Conservation (phyloP, 2,888 invertebrate species). For the Drosophila infuscata region DNA sequence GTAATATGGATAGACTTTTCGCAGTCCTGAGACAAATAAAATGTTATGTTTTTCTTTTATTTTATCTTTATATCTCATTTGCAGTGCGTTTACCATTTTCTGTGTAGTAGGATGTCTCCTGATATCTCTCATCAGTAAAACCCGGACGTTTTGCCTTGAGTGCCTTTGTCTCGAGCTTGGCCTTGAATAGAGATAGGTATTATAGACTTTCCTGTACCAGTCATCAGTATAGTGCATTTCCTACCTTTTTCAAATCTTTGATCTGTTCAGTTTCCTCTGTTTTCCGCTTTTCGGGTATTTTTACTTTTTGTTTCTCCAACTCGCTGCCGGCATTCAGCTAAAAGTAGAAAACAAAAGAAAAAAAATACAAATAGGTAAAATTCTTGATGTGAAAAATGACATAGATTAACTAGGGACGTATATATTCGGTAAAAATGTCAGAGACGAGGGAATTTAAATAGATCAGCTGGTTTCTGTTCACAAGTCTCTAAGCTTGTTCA, state of each 20-base stretch:
- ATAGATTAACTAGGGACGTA: background rate
- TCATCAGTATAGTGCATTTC: background rate
- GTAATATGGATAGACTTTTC: constrained; percentile 98
- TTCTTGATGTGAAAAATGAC: background rate
- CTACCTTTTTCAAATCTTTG: constrained; percentile 94
- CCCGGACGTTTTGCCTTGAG: constrained; percentile 96
- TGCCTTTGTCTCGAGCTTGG: constrained; percentile 96
- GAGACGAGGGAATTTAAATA: background rate
- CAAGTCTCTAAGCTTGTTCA: background rate
- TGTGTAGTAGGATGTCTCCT: constrained; percentile 97
- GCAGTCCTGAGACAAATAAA: constrained; percentile 87
- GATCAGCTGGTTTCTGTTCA: background rate
- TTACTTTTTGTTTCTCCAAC: constrained; percentile 89
- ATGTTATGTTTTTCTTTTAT: background rate
- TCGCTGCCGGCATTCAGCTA: constrained; percentile 86
- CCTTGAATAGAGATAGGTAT: constrained; percentile 77
- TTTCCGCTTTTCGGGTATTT: constrained; percentile 92
- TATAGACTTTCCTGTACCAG: background rate
- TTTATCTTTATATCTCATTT: background rate
- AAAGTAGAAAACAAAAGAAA: constrained; percentile 14
- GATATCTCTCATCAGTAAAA: constrained; percentile 96
- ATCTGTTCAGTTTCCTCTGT: constrained; percentile 92
- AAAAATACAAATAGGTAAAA: constrained; percentile 22
- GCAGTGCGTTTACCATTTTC: constrained; percentile 92
- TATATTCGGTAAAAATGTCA: background rate